Evolutionary conservation across 2,888 invertebrate species (phyloP).

Genomic region (Chymomyza fuscimana): DNA sequence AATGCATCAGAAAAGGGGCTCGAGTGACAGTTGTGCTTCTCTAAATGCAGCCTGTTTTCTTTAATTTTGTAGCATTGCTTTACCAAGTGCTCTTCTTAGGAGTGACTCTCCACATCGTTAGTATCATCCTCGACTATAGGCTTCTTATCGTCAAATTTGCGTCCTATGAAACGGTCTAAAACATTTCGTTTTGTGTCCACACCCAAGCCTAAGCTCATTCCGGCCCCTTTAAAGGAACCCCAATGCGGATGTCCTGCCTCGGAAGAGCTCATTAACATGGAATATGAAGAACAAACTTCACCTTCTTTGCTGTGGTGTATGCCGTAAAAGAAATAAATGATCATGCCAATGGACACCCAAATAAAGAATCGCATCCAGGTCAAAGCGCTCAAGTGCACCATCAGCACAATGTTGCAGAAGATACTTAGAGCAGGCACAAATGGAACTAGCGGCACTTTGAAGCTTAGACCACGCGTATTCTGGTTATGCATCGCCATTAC

Average conservation of each 20-base stretch:
- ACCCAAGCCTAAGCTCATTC: slow-evolving; percentile 33
- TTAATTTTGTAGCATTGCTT: not conserved
- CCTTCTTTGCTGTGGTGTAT: slow-evolving; percentile 92
- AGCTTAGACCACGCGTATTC: slow-evolving; percentile 85
- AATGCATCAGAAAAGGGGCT: not conserved
- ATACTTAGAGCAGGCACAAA: slow-evolving; percentile 89
- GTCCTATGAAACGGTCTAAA: slow-evolving; percentile 75
- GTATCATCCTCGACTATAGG: slow-evolving; percentile 73
- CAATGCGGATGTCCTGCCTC: slow-evolving; percentile 84
- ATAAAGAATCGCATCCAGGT: slow-evolving; percentile 92
- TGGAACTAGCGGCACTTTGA: slow-evolving; percentile 91
- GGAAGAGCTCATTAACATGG: slow-evolving; percentile 84
- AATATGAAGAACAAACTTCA: slow-evolving; percentile 82
- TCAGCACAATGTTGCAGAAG: slow-evolving; percentile 89
- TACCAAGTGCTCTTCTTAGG: not conserved
- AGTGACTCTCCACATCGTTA: slow-evolving; percentile 1
- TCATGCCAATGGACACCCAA: slow-evolving; percentile 91
- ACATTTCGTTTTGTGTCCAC: slow-evolving; percentile 65
- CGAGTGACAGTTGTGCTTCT: not conserved
- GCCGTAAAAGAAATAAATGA: slow-evolving; percentile 91
- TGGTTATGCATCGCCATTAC: slow-evolving; percentile 89
- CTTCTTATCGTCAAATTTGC: slow-evolving; percentile 74
- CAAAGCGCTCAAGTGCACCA: slow-evolving; percentile 89
- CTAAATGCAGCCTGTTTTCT: not conserved
- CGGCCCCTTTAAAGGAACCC: slow-evolving; percentile 81